Evolutionary conservation across 1,140 invertebrate genomes (phyloP).

Genomic region (Drosophila busckii): DNA sequence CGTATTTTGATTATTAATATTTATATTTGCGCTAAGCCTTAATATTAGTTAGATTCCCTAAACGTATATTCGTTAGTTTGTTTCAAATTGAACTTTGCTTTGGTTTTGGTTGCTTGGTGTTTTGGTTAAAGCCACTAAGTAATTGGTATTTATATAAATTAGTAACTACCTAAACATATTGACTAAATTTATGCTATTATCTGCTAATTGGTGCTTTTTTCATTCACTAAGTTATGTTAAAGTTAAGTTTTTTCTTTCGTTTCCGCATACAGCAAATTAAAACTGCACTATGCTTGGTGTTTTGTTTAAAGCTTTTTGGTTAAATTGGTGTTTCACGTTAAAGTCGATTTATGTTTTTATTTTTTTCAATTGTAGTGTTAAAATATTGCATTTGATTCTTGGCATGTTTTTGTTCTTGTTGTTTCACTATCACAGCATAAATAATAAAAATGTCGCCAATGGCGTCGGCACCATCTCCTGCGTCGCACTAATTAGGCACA

Average conservation of each 20-base stretch:
- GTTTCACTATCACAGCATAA: conserved; percentile 71
- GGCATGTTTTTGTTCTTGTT: conserved; percentile 27
- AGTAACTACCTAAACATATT: conserved; percentile 71
- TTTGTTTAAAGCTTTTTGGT: conserved; percentile 43
- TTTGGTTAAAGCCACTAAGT: conserved; percentile 71
- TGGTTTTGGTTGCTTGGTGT: conserved; percentile 61
- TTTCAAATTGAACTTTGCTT: conserved; percentile 54
- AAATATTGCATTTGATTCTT: conserved; percentile 63
- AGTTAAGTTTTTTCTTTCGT: conserved; percentile 21
- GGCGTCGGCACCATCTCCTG: conserved; percentile 27
- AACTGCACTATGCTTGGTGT: conserved; percentile 49
- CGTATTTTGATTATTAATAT: conserved; percentile 15
- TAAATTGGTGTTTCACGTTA: conserved; percentile 11
- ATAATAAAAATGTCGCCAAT: conserved; percentile 52
- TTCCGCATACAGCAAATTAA: conserved; percentile 8
- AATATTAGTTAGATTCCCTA: conserved; percentile 57
- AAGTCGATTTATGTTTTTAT: conserved; percentile 9
- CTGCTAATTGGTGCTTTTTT: conserved; percentile 69
- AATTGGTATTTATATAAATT: conserved; percentile 48
- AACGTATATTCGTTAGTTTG: conserved; percentile 67
- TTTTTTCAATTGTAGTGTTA: conserved; percentile 33
- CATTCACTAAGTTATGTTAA: conserved; percentile 40
- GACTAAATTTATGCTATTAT: conserved; percentile 53
- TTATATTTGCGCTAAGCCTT: conserved; percentile 48
- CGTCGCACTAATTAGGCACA: conserved; percentile 42